phyloP scores from a whole-genome alignment of 2,888 invertebrate genomes.

The Mythimna pallens region DNA sequence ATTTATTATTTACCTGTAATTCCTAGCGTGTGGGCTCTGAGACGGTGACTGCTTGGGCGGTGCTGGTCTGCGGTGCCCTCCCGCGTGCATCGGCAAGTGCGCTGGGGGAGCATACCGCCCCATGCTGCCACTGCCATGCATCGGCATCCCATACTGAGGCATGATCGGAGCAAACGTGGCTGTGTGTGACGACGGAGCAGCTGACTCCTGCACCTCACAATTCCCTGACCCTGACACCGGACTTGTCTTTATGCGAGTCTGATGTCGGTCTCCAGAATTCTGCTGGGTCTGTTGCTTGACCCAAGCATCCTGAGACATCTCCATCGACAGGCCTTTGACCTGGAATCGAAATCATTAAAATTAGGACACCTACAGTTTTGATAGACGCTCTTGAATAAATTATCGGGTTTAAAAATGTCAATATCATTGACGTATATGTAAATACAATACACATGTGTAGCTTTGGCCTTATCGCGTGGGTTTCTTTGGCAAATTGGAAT shows the following conservation, averaged over 20 bases:
- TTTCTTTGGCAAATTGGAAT: slow-evolving; percentile 16
- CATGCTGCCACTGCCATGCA: slow-evolving; percentile 84
- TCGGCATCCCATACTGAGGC: slow-evolving; percentile 83
- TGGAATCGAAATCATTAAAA: slow-evolving; percentile 69
- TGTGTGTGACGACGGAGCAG: slow-evolving; percentile 81
- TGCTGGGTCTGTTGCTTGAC: slow-evolving; percentile 88
- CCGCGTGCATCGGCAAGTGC: slow-evolving; percentile 91
- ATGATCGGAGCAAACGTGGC: slow-evolving; percentile 87
- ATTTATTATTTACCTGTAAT: slow-evolving; percentile 81
- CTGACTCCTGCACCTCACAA: slow-evolving; percentile 91
- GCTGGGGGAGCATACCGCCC: slow-evolving; percentile 88
- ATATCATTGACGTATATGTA: slow-evolving; percentile 34
- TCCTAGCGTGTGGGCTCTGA: slow-evolving; percentile 90
- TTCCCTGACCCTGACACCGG: slow-evolving; percentile 86
- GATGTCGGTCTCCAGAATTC: slow-evolving; percentile 82
- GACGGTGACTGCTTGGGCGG: slow-evolving; percentile 89
- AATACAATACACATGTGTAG: slow-evolving; percentile 36
- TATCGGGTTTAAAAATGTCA: slow-evolving; percentile 14
- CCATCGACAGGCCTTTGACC: slow-evolving; percentile 89
- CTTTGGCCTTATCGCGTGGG: slow-evolving; percentile 28
- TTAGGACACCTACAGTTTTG: slow-evolving; percentile 23
- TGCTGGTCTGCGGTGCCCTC: slow-evolving; percentile 84
- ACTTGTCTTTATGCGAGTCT: slow-evolving; percentile 86
- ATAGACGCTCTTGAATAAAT: slow-evolving; percentile 51
- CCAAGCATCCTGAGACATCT: slow-evolving; percentile 89